Base-by-base conservation (phyloP, 2,113 vertebrate species). In the Telmatochromis sp. region DNA sequence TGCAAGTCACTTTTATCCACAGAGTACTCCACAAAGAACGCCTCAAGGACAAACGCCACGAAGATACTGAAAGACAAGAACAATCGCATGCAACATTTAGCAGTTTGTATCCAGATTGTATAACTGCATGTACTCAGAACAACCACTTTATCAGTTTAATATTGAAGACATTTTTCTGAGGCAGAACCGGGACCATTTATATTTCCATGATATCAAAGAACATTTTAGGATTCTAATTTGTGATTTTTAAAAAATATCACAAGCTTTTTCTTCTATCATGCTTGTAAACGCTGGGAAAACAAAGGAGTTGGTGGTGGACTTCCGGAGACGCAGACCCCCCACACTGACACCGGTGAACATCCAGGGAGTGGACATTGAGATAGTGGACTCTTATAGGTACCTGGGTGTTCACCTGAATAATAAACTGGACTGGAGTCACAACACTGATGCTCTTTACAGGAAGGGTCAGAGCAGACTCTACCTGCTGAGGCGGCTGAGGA, bases 11-110 rank as follows among this genome's bases (percentile, higher is more conserved):
- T 97, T 86, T 98, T 99, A 60, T 97, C 98, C 51, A 99, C 68
- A 0, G 97, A 98, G 83, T 99, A 98, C 54, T 98, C 98, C 90
- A 99, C 97, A 84, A 99, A 97, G 95, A 99, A 99, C 1, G 98
- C 98, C 93, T 99, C 98, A 82, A 99, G 92, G 58, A 99, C 97
- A 83, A 99, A 99, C 0, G 98, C 98, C 90, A 98, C 96, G 1
- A 99, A 98, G 92, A 99, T 99, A n/a, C 98, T 99, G 93, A 23
- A 40, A 17, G 4, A 89, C 6, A 54, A 53, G 17, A 81, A 63
- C 33, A 83, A 78, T 17, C 40, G 6, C 21, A 26, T 75, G 14
- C 14, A 75, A 17, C 23, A 11, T 17, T 55, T 26, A 57, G 33
- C 33, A 55, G n/a, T 9, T 80, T 4, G 1, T 37, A 7, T 3